A percentile compares a stretch with the other conserved stretches of the same genome.
phyloP scores from a whole-genome alignment of 2,888 invertebrate genomes.

The Troides oblongomaculatus region DNA sequence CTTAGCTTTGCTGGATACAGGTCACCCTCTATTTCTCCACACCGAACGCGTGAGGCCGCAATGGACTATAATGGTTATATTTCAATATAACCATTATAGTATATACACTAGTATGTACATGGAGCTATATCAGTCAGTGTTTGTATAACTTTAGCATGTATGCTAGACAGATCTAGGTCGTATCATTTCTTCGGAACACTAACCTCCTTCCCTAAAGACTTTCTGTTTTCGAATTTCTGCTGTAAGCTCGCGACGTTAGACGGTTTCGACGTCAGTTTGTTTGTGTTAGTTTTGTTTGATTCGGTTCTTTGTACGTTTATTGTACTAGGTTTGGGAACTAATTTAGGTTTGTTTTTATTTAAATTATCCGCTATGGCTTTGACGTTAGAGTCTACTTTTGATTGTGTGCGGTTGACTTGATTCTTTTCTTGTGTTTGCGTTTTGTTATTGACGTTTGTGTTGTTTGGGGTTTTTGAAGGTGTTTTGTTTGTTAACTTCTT shows the following conservation, averaged over 20 bases:
- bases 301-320: conserved; percentile 56
- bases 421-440: conserved; percentile 49
- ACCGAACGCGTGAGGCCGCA: no score
- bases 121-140: conserved; percentile 28
- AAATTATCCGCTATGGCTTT: conserved; percentile 71
- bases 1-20: no score
- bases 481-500: conserved; percentile 60
- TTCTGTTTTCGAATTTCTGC: conserved; percentile 86
- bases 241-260: conserved; percentile 89
- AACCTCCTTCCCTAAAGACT: conserved; percentile 69
- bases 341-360: conserved; percentile 73
- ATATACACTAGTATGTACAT: neutral
- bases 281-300: conserved; percentile 61
- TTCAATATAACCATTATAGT: neutral
- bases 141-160: neutral
- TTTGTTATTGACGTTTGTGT: conserved; percentile 50
- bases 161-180: no score
- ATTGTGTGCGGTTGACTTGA: conserved; percentile 55
- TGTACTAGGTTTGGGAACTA: conserved; percentile 65
- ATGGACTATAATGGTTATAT: no score
- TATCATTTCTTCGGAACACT: conserved; percentile 56
- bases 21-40: no score
- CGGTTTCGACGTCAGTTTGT: conserved; percentile 76
- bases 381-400: conserved; percentile 67
- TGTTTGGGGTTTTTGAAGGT: conserved; percentile 54